A percentile compares a stretch with the other conserved stretches of the same genome.
Evolutionary conservation across 2,888 invertebrate species (phyloP).

Genomic region (Diachrysia chrysitis): DNA sequence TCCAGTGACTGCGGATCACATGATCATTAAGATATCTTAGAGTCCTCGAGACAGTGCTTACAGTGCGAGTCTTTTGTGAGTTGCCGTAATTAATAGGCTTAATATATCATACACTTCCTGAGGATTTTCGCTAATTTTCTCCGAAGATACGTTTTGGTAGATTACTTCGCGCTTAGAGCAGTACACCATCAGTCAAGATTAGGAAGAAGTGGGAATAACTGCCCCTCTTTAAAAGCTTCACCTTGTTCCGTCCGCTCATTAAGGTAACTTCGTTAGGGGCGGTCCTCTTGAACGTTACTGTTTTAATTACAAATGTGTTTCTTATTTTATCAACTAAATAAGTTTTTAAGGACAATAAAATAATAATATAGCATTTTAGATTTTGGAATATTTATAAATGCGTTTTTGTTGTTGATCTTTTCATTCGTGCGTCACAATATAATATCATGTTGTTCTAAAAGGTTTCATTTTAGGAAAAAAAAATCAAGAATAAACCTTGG

Average conservation of each 20-base stretch:
- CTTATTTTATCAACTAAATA: constrained; percentile 40
- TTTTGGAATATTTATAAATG: too few species aligned
- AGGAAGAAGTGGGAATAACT: constrained; percentile 69
- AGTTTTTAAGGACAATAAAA: neutral
- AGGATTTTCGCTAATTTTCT: constrained; percentile 80
- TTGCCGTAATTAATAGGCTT: constrained; percentile 81
- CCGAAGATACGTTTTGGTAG: constrained; percentile 61
- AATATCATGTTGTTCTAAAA: too few species aligned
- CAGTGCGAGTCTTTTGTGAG: constrained; percentile 76
- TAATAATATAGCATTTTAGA: neutral
- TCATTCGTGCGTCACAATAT: too few species aligned
- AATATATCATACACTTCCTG: constrained; percentile 81
- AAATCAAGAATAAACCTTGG: too few species aligned
- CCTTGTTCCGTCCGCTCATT: constrained; percentile 66
- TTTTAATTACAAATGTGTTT: constrained; percentile 54
- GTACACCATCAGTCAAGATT: constrained; percentile 73
- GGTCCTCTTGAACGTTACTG: constrained; percentile 62
- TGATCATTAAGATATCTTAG: constrained; percentile 77
- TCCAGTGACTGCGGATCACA: constrained; percentile 74
- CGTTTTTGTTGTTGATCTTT: too few species aligned
- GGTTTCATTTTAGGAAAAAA: too few species aligned
- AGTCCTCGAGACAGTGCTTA: constrained; percentile 74
- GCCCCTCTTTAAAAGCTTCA: constrained; percentile 69
- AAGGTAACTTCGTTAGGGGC: constrained; percentile 69
- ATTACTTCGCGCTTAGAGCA: constrained; percentile 67